Conservation (phyloP, 2,888 invertebrate genomes). For the Marasmarcha lunaedactyla region DNA sequence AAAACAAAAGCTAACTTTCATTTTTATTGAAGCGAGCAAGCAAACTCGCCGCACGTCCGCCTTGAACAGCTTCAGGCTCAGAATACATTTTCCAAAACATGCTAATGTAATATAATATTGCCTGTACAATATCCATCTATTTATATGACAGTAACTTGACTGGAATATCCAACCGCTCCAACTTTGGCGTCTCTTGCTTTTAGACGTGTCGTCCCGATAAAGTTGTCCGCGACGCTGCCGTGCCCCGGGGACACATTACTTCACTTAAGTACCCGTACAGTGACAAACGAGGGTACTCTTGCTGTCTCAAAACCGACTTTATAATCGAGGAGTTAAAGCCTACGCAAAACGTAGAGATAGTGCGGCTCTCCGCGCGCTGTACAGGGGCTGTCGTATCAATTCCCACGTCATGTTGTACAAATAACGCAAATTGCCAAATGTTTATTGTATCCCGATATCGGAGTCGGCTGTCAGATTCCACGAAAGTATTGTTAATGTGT, state of each 20-base stretch:
- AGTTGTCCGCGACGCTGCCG: constrained; percentile 29
- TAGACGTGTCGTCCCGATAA: constrained; percentile 27
- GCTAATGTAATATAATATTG: no score
- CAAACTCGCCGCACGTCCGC: no score
- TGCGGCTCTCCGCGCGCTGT: not conserved
- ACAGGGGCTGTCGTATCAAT: constrained; percentile 2
- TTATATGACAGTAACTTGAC: constrained; percentile 4
- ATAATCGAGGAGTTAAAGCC: not conserved
- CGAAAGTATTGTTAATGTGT: not conserved
- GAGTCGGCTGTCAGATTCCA: not conserved
- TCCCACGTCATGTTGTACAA: constrained; percentile 9
- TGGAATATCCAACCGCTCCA: constrained; percentile 1
- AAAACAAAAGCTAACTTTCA: no score
- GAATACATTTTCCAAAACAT: no score
- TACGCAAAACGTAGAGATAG: not conserved
- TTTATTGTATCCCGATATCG: constrained; percentile 2
- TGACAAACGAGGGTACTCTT: constrained; percentile 21
- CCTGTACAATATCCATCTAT: not conserved
- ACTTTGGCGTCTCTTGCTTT: constrained; percentile 6
- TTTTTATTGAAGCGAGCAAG: no score
- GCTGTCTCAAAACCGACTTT: constrained; percentile 9
- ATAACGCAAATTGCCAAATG: constrained; percentile 5
- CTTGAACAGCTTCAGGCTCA: no score
- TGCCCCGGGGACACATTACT: constrained; percentile 37
- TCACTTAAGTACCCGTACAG: constrained; percentile 27